These are phyloP conservation scores for Drosophila mayaguana DNA, from an alignment of 2,888 invertebrate genomes.

Conservation along the genomic window DNA sequence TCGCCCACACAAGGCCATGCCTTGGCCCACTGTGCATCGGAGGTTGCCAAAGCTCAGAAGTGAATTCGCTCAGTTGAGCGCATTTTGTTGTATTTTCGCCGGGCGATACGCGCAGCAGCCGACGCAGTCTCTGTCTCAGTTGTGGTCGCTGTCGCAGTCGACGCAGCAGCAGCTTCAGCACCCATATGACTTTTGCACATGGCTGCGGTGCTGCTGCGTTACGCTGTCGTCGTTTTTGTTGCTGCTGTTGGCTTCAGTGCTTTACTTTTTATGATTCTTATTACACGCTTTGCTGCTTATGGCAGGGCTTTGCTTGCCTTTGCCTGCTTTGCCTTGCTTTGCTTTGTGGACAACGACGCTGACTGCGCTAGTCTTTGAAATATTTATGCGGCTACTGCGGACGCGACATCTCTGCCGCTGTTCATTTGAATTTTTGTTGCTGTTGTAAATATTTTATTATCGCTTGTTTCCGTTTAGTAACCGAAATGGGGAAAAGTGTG, in stretches of 20 bases:
- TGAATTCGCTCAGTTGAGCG: slow-evolving; percentile 47
- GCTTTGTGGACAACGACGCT: slow-evolving; percentile 42
- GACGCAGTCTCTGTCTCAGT: slow-evolving; percentile 5
- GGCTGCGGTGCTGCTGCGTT: slow-evolving; percentile 27
- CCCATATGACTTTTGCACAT: slow-evolving; percentile 60
- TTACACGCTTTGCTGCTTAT: slow-evolving; percentile 71
- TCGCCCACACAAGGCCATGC: slow-evolving; percentile 45
- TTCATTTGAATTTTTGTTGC: slow-evolving; percentile 50
- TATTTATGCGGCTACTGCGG: slow-evolving; percentile 56
- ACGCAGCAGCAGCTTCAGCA: slow-evolving; percentile 27
- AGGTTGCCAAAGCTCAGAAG: slow-evolving; percentile 46
- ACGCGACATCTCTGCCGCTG: slow-evolving; percentile 43
- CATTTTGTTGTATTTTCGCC: slow-evolving; percentile 32
- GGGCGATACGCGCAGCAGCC: slow-evolving; percentile 16
- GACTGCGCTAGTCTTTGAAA: slow-evolving; percentile 45
- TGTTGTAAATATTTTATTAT: slow-evolving; percentile 78
- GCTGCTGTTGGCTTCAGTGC: slow-evolving; percentile 31
- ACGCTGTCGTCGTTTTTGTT: slow-evolving; percentile 7
- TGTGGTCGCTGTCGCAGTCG: slow-evolving; percentile 5
- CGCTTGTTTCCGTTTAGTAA: slow-evolving; percentile 78
- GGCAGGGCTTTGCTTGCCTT: slow-evolving; percentile 29
- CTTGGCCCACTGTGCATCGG: slow-evolving; percentile 63
- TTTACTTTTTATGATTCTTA: slow-evolving; percentile 59
- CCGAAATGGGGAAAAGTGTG: slow-evolving; percentile 70
- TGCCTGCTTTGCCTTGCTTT: not conserved